Base-by-base conservation (phyloP, 2,113 vertebrate genomes). In the Columbina picui region DNA sequence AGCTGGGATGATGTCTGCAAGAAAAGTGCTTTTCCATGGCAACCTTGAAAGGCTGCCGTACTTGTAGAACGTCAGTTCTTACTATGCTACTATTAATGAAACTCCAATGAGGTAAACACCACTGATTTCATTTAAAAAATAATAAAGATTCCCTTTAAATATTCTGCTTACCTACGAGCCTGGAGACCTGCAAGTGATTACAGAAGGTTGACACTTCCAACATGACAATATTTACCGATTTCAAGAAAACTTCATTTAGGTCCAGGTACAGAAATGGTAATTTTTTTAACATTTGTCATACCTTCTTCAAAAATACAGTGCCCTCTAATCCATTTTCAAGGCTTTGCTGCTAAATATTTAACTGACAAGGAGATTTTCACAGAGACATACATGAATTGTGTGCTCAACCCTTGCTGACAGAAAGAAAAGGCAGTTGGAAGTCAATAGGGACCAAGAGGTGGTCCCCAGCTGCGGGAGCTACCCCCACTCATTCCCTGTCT, bases 11-110 rank as follows among this genome's bases (percentile, higher is more conserved):
- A 74, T 95, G 79, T 84, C 88, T 64, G 41, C 47, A 79, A 86
- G 82, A 76, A 89, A 94, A 94, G 59, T 67, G n/a, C 30, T 96
- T 96, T 96, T 96, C 96, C 90, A 96, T 96, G 79, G 90, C 82
- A 97, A 96, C 95, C 68, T 12, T 86, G 60, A 95, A 96, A 94
- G 34, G 34, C 60, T 88, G 63, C 79, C 0, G 20, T 14, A 2
- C 81, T 93, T 93, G 88, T 47, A 86, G 76, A 90, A 90, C 70
- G 67, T 81, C 90, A 88, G 30, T 92, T 88, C 68, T 71, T 47
- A 69, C 71, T 77, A 63, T 80, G 87, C 50, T 85, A 34, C 80
- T 50, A 76, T 96, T 96, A 96, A 93, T 94, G 91, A 95, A 93
- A 91, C 71, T 80, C 63, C 92, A 67, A 41, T 39, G 75, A 89